phyloP scores from a whole-genome alignment of 2,888 invertebrate species.

The Sphecodes monilicornis region DNA sequence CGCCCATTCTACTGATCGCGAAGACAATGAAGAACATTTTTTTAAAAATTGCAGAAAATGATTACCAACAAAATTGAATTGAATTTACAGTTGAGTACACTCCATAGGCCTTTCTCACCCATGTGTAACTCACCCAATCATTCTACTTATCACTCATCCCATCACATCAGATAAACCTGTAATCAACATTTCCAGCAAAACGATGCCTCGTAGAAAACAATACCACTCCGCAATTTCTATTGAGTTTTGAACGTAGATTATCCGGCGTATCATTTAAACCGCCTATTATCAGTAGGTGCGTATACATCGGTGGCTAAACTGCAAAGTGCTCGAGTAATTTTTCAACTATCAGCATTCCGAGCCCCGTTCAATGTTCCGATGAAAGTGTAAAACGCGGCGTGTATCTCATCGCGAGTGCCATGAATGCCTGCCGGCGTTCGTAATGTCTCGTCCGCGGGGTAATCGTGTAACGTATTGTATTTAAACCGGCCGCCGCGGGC shows the following conservation, averaged over 20 bases:
- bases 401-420: background rate
- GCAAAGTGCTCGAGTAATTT: background rate
- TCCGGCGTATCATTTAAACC: background rate
- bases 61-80: too few relatives aligned
- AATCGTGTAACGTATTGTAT: constrained; percentile 26
- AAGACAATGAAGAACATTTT: background rate
- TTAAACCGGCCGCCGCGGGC: constrained; percentile 21
- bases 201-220: background rate
- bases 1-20: background rate
- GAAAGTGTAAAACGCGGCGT: constrained; percentile 3
- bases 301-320: background rate
- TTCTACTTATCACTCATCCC: background rate
- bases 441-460: background rate
- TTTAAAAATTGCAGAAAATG: too few relatives aligned
- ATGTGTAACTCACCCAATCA: background rate
- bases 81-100: too few relatives aligned
- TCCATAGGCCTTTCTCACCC: too few relatives aligned
- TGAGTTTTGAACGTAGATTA: background rate
- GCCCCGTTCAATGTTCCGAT: background rate
- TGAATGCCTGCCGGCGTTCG: background rate
- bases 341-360: background rate
- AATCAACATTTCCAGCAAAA: background rate
- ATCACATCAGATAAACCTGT: background rate
- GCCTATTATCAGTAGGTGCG: background rate
- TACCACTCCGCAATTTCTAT: background rate